phyloP scores from a whole-genome alignment of 2,113 vertebrate species.

The Ameiurus melas region DNA sequence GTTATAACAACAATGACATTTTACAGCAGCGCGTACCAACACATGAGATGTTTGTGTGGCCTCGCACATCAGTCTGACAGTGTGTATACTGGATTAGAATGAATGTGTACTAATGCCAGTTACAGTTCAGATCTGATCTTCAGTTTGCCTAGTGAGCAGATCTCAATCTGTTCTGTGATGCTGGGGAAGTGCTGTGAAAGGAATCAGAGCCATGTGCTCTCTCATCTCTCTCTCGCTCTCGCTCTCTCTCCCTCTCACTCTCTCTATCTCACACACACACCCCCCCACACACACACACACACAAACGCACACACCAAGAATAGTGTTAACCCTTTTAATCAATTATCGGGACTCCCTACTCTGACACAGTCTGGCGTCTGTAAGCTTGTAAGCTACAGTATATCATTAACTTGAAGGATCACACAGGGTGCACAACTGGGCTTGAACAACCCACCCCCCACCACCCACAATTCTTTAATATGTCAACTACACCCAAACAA shows the following conservation, averaged over 20 bases:
- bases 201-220: slow-evolving; percentile 25
- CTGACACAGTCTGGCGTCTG: slow-evolving; percentile 1
- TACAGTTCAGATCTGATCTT: slow-evolving; percentile 11
- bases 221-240: too few relatives aligned
- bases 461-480: neutral
- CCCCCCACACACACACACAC: neutral
- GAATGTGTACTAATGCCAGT: slow-evolving; percentile 3
- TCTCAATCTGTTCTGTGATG: slow-evolving; percentile 22
- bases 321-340: slow-evolving; percentile 24
- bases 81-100: slow-evolving; percentile 1
- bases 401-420: neutral
- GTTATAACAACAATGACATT: slow-evolving; percentile 19
- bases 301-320: neutral
- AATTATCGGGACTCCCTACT: slow-evolving; percentile 20
- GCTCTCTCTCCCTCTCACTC: too few relatives aligned
- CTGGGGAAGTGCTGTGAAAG: slow-evolving; percentile 12
- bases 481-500: neutral
- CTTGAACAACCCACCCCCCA: too few relatives aligned
- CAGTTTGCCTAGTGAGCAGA: neutral
- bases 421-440: neutral
- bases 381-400: neutral
- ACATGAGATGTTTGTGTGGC: slow-evolving; percentile 19
- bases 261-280: neutral
- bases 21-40: slow-evolving; percentile 2
- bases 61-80: slow-evolving; percentile 1